These are phyloP conservation scores for Chrysochloris asiatica DNA, from an alignment of 2,113 vertebrate genomes.

Conservation along the genomic window DNA sequence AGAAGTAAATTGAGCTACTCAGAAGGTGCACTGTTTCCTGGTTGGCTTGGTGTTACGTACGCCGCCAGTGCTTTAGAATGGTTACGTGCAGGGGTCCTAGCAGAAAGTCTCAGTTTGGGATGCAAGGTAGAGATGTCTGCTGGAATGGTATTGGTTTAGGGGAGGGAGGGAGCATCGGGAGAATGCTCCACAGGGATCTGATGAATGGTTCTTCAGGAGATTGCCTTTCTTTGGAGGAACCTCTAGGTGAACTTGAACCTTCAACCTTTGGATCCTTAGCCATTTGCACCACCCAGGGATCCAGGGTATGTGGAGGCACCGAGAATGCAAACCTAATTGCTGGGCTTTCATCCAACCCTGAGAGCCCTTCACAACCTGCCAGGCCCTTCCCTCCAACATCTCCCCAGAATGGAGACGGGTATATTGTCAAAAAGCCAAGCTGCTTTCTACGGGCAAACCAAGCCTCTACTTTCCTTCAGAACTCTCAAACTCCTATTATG, in stretches of 20 bases:
- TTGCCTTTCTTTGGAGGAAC: neutral
- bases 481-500: slow-evolving; percentile 81
- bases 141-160: neutral
- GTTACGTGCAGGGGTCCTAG: neutral
- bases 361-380: neutral
- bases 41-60: accelerated
- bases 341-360: neutral
- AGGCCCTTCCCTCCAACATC: neutral
- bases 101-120: neutral
- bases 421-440: neutral
- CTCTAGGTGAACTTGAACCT: neutral
- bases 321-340: neutral
- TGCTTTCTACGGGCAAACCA: accelerated
- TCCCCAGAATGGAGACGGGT: accelerated
- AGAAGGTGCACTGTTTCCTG: no score
- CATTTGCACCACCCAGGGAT: neutral
- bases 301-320: no score
- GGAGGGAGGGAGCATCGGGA: neutral
- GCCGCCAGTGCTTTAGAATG: neutral
- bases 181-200: no score
- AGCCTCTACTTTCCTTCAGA: accelerated
- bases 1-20: no score
- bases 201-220: no score
- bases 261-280: neutral
- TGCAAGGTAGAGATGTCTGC: neutral